Percentiles rank a stretch among this genome's conserved stretches.
Evolutionary conservation across 2,797 vertebrate genomes (phyloP).

Genomic region (Sebastes trivittatus): DNA sequence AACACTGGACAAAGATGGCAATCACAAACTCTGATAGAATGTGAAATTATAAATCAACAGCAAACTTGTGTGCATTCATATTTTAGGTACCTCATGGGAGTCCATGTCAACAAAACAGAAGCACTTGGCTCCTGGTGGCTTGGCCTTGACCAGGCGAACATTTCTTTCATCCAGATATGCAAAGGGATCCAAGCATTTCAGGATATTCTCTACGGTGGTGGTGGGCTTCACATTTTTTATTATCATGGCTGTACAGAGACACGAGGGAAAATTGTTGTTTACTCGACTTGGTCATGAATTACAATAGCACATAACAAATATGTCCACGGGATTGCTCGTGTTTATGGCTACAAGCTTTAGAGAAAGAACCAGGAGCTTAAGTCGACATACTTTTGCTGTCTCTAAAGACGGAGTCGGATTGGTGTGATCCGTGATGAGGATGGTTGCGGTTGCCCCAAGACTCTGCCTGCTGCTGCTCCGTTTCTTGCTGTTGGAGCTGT

Average conservation of each 20-base stretch:
- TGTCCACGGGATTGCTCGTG: not conserved
- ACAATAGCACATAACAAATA: not conserved
- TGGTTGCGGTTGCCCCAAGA: conserved; percentile 67
- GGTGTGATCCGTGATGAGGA: conserved; percentile 49
- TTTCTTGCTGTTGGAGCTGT: conserved; percentile 78
- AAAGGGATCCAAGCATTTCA: conserved; percentile 91
- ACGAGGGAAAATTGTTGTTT: not conserved
- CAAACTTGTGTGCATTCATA: not conserved
- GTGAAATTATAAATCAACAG: not conserved
- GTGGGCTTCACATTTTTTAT: conserved; percentile 93
- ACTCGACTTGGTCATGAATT: not conserved
- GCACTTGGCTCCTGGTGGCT: conserved; percentile 89
- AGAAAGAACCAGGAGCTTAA: not conserved
- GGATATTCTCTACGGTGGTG: conserved; percentile 91
- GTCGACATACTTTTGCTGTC: conserved; percentile 83
- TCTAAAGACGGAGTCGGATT: conserved; percentile 76
- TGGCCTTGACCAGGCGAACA: conserved; percentile 94
- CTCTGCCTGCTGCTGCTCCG: conserved; percentile 68
- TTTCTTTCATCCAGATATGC: conserved; percentile 92
- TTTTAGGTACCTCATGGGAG: conserved; percentile 88
- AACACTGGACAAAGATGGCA: not conserved
- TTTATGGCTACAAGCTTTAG: not conserved
- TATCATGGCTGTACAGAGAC: conserved; percentile 87
- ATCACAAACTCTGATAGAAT: not conserved
- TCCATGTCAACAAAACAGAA: conserved; percentile 99